Conservation (phyloP, 2,888 invertebrate genomes). For the Endomychus coccineus region DNA sequence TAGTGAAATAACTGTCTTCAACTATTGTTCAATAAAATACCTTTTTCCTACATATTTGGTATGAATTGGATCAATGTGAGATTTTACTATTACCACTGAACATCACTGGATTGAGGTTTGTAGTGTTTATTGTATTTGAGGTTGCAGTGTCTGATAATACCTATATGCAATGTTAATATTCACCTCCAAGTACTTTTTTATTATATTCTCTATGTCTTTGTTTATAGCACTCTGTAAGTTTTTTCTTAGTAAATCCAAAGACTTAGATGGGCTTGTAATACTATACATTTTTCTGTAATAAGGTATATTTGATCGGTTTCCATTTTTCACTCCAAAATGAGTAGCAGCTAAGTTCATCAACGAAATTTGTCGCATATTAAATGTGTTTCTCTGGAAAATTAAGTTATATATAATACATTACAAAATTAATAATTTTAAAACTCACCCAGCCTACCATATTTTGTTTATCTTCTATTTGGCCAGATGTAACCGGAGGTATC, state of each 20-base stretch:
- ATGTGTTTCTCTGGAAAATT: slow-evolving; percentile 47
- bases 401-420: slow-evolving; percentile 2
- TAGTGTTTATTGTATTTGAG: too few relatives aligned
- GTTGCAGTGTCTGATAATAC: too few relatives aligned
- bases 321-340: slow-evolving; percentile 53
- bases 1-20: too few relatives aligned
- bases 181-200: slow-evolving; percentile 68
- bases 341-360: slow-evolving; percentile 61
- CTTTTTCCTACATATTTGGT: too few relatives aligned
- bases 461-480: slow-evolving; percentile 40
- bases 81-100: too few relatives aligned
- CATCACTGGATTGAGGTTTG: too few relatives aligned
- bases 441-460: slow-evolving; percentile 45
- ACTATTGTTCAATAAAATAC: too few relatives aligned
- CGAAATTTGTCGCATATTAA: slow-evolving; percentile 63
- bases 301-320: slow-evolving; percentile 38
- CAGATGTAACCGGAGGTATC: slow-evolving; percentile 41
- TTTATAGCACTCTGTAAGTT: slow-evolving; percentile 72
- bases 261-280: slow-evolving; percentile 47
- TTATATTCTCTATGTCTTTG: slow-evolving; percentile 68
- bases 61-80: too few relatives aligned
- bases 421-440: slow-evolving; percentile 7
- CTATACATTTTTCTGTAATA: slow-evolving; percentile 42
- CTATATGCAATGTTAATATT: too few relatives aligned
- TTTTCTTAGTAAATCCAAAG: slow-evolving; percentile 65